Conservation (phyloP, 2,113 vertebrate genomes). For the Capreolus pygargus region DNA sequence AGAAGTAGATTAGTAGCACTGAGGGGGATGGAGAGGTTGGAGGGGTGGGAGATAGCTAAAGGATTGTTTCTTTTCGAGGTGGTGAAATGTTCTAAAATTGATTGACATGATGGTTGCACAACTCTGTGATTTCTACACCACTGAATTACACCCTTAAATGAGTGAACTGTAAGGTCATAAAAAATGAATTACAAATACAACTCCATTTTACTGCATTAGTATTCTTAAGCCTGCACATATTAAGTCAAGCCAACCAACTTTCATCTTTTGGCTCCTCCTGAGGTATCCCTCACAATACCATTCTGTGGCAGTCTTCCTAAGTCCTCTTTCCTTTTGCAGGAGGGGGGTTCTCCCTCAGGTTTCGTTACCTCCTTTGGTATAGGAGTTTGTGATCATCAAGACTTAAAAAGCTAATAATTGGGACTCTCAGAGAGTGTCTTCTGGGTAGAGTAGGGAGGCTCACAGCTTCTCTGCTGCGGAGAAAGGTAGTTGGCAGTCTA, state of each 20-base stretch:
- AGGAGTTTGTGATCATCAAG: background rate
- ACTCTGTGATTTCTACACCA: background rate
- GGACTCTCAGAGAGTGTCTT: background rate
- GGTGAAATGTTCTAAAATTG: conserved; percentile 44
- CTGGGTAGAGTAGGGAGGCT: background rate
- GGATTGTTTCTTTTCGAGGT: background rate
- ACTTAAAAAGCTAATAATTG: conserved; percentile 17
- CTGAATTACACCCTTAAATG: background rate
- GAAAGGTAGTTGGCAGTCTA: background rate
- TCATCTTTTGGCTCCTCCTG: background rate
- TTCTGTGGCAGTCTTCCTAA: background rate
- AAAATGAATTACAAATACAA: conserved; percentile 29
- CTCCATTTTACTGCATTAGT: conserved; percentile 36
- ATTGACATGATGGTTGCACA: background rate
- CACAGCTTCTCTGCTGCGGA: background rate
- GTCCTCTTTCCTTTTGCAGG: background rate
- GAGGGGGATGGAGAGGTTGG: background rate
- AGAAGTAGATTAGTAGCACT: conserved; percentile 15
- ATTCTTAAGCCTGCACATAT: conserved; percentile 24
- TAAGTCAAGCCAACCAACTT: conserved; percentile 29
- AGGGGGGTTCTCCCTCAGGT: background rate
- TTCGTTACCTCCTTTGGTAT: background rate
- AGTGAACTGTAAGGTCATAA: conserved; percentile 7
- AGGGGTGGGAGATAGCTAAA: background rate
- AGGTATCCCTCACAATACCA: background rate